phyloP scores from a whole-genome alignment of 1,140 invertebrate species.

The Centruroides sculpturatus region DNA sequence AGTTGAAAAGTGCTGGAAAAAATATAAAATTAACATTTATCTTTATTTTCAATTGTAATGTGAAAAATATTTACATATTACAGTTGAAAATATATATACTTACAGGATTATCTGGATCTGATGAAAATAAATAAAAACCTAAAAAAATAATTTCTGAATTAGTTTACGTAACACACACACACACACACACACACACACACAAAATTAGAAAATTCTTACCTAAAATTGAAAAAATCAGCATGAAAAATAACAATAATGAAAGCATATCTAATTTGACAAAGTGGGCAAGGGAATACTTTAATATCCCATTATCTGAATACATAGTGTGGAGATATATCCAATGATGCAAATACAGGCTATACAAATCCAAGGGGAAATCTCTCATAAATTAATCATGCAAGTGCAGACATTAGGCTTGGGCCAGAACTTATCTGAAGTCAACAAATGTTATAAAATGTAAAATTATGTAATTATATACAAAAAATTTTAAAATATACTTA shows the following conservation, averaged over 20 bases:
- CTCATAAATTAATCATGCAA: too few relatives aligned
- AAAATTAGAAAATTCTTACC: constrained; percentile 21
- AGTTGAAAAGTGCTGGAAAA: constrained; percentile 12
- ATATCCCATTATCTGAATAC: too few relatives aligned
- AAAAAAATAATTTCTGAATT: constrained; percentile 24
- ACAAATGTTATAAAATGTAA: too few relatives aligned
- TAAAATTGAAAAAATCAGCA: constrained; percentile 64
- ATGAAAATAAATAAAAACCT: constrained; percentile 58
- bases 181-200: not conserved
- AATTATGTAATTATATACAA: too few relatives aligned
- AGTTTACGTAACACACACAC: not conserved
- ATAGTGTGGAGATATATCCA: too few relatives aligned
- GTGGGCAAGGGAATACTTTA: too few relatives aligned
- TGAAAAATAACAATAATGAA: constrained; percentile 66
- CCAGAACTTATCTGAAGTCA: too few relatives aligned
- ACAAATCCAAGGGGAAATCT: too few relatives aligned
- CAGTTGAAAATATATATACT: constrained; percentile 14
- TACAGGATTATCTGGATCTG: constrained; percentile 47
- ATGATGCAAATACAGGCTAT: too few relatives aligned
- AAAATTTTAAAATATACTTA: constrained; percentile 21
- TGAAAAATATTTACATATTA: too few relatives aligned
- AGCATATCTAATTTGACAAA: constrained; percentile 55
- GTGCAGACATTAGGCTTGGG: too few relatives aligned
- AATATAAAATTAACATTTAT: not conserved
- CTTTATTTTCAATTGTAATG: too few relatives aligned